Evolutionary conservation across 2,113 vertebrate species (phyloP), one percentile per base, ranked within the genome.

Genomic region (Passerina amoena): DNA sequence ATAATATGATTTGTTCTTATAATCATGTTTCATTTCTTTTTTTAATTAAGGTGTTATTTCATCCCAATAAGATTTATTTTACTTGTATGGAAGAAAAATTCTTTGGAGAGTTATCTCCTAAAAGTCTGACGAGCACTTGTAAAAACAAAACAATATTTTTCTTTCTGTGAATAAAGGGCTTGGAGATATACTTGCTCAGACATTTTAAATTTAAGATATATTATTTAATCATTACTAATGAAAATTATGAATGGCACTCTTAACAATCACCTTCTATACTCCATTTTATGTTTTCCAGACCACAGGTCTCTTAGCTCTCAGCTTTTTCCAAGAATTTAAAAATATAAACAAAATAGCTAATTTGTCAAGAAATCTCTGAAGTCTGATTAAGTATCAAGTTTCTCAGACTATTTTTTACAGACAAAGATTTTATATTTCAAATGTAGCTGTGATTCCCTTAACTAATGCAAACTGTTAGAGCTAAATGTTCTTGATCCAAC

Each of bases 51-150:
- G 45, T n/a, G 0, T 25, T 68, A 37, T 14, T 30, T 81, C 22
- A 28, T 50, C 12, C 6, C 1, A 1, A 12, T 21, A 75, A 40
- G 12, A 35, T 56, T 60, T 70, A 42, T 56, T 60, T 70, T 44
- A 28, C 15, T 59, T 2, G 0, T 23, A 35, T 40, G 21, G 64
- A 33, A 56, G 7, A 7, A 15, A 6, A 71, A 23, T 15, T 59
- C 5, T 69, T 56, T 75, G 25, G 21, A 75, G 30, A 42, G 19
- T 37, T 33, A 28, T 42, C 14, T 65, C 27, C 3, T 42, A 21
- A 60, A 75, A 45, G 5, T 12, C 33, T 56, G 56, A 35, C 0
- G 4, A 31, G 6, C 24, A 11, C 17, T 38, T 75, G n/a, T 31
- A 3, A 70, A 54, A 57, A 57, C 9, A 33, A 38, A 60, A 19